These are phyloP conservation scores for Bathynomus jamesi DNA, from an alignment of 1,140 invertebrate genomes.

Conservation along the genomic window DNA sequence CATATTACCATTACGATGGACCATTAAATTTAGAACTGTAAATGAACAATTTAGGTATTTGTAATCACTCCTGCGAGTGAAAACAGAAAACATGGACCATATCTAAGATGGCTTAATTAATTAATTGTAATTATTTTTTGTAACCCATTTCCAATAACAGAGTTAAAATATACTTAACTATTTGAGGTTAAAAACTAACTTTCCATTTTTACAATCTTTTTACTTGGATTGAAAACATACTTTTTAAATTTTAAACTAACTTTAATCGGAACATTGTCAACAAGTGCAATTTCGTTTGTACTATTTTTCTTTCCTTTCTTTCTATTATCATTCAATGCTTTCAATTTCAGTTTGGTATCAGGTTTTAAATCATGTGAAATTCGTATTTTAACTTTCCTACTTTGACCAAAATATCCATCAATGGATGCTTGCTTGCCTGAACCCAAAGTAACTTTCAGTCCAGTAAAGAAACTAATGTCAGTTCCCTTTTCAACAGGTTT, in stretches of 20 bases:
- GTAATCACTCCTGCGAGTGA: too few species aligned
- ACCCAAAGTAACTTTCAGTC: slow-evolving; percentile 54
- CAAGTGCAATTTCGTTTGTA: slow-evolving; percentile 27
- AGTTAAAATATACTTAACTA: too few species aligned
- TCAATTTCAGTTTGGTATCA: slow-evolving; percentile 36
- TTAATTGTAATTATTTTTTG: too few species aligned
- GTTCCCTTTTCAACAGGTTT: slow-evolving; percentile 66
- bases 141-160: too few species aligned
- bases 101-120: too few species aligned
- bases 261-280: slow-evolving; percentile 38
- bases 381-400: slow-evolving; percentile 60
- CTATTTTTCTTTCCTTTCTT: slow-evolving; percentile 40
- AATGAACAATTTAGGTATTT: too few species aligned
- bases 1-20: too few species aligned
- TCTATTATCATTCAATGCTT: slow-evolving; percentile 40
- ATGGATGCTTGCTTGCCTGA: slow-evolving; percentile 58
- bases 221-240: slow-evolving; percentile 53
- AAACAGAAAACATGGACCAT: too few species aligned
- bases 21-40: too few species aligned
- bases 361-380: slow-evolving; percentile 45
- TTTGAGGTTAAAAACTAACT: too few species aligned
- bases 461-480: slow-evolving; percentile 56
- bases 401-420: slow-evolving; percentile 62
- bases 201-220: slow-evolving; percentile 48
- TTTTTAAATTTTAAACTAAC: slow-evolving; percentile 52